Percentiles rank a stretch among this genome's conserved stretches.
phyloP scores from a whole-genome alignment of 2,113 vertebrate genomes.

The Lampris megalopsis region DNA sequence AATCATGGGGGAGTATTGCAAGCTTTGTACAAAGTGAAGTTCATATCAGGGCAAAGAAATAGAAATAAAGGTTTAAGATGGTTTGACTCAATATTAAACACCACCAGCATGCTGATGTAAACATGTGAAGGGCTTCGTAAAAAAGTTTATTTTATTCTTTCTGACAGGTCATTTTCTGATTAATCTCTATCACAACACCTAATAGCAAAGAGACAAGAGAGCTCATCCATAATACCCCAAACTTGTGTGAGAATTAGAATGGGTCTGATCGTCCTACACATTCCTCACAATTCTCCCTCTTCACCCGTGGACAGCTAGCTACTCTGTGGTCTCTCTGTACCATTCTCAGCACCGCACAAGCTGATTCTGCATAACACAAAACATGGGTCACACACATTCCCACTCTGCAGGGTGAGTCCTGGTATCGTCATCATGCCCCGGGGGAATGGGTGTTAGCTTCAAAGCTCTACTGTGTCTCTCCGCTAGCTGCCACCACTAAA shows the following conservation, averaged over 20 bases:
- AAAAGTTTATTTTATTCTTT: not conserved
- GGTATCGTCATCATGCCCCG: slow-evolving; percentile 28
- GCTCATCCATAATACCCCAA: slow-evolving; percentile 26
- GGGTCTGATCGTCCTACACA: slow-evolving; percentile 5
- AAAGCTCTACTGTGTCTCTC: slow-evolving; percentile 45
- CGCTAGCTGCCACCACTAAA: slow-evolving; percentile 50
- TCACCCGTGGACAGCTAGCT: slow-evolving; percentile 33
- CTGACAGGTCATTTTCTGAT: not conserved
- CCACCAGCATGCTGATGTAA: too few relatives aligned
- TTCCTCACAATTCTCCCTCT: slow-evolving; percentile 35
- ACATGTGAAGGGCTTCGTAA: too few relatives aligned
- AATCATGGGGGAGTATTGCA: too few relatives aligned
- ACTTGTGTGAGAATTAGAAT: slow-evolving; percentile 38
- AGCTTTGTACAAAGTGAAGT: too few relatives aligned
- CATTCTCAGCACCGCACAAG: slow-evolving; percentile 8
- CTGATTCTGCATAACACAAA: not conserved
- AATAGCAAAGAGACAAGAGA: slow-evolving; percentile 11
- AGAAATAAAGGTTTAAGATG: too few relatives aligned
- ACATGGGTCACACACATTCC: not conserved
- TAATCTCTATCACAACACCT: not conserved
- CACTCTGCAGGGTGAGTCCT: not conserved
- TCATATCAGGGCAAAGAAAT: too few relatives aligned
- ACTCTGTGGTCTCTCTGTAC: slow-evolving; percentile 20
- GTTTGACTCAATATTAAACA: too few relatives aligned
- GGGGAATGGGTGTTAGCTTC: slow-evolving; percentile 27